A percentile compares a stretch with the other conserved stretches of the same genome.
phyloP scores from a whole-genome alignment of 2,113 vertebrate genomes.

The Colaptes auratus region DNA sequence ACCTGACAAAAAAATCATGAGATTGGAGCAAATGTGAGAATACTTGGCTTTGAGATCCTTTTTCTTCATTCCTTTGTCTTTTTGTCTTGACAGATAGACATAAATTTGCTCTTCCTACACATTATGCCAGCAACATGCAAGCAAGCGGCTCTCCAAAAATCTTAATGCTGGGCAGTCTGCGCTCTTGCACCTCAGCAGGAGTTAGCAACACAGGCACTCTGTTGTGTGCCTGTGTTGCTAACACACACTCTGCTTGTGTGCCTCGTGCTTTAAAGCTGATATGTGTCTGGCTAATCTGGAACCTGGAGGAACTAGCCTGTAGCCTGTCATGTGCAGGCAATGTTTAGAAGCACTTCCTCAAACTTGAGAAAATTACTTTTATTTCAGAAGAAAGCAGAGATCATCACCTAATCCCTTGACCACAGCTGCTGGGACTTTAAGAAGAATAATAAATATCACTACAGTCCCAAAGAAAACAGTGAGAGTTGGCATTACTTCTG shows the following conservation, averaged over 20 bases:
- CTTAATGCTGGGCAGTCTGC: fast-evolving
- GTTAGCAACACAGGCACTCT: fast-evolving
- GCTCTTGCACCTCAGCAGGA: not conserved
- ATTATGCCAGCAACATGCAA: not conserved
- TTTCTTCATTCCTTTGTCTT: not conserved
- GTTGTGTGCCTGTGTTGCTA: not conserved
- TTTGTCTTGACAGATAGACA: not conserved
- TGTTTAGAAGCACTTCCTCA: not conserved
- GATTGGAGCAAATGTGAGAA: not conserved
- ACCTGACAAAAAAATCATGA: not conserved
- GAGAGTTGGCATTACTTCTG: constrained; percentile 4
- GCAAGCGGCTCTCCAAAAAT: not conserved
- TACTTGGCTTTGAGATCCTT: not conserved
- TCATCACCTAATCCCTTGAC: constrained; percentile 50
- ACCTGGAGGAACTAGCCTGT: not conserved
- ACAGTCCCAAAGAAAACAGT: constrained; percentile 55
- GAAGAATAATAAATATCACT: constrained; percentile 65
- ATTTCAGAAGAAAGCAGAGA: constrained; percentile 22
- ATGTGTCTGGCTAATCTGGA: not conserved
- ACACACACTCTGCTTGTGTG: not conserved
- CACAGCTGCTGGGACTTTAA: constrained; percentile 56
- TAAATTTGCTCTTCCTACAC: not conserved
- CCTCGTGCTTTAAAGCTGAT: not conserved
- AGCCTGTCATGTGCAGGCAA: not conserved
- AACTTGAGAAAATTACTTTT: constrained; percentile 16